Conservation (phyloP, 2,113 vertebrate species). For the Herpetotheres cachinnans region DNA sequence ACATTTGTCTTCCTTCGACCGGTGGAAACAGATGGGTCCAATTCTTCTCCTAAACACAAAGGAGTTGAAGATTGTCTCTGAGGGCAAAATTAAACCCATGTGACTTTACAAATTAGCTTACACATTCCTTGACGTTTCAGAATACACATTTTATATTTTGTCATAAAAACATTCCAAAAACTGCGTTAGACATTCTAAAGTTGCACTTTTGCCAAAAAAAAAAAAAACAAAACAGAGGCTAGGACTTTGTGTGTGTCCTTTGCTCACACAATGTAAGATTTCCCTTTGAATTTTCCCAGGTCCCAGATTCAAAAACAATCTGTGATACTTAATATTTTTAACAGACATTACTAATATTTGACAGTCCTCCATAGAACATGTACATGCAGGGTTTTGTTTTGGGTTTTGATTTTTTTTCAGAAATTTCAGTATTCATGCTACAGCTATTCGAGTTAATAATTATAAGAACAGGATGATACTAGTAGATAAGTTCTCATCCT, state of each 20-base stretch:
- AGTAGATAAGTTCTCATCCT: not conserved
- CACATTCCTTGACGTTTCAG: not conserved
- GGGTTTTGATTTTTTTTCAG: not conserved
- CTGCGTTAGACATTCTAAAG: not conserved
- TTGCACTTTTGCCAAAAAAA: not conserved
- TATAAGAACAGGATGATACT: not conserved
- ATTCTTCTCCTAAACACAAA: not conserved
- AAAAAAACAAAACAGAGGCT: not conserved
- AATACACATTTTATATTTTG: not conserved
- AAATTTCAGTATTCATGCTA: not conserved
- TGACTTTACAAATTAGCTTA: not conserved
- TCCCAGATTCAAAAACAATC: not conserved
- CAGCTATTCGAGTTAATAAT: not conserved
- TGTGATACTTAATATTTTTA: constrained; percentile 5
- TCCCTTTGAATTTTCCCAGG: not conserved
- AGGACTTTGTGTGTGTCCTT: not conserved
- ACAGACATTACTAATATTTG: not conserved
- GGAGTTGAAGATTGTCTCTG: not conserved
- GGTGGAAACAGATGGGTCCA: not conserved
- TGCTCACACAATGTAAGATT: not conserved
- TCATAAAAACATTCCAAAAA: not conserved
- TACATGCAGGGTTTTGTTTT: not conserved
- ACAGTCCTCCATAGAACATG: not conserved
- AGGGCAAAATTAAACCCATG: not conserved
- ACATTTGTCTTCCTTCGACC: not conserved